Evolutionary conservation across 2,797 vertebrate species (phyloP), one percentile per base, ranked within the genome.

Genomic region (Platyrinchus mystaceus): DNA sequence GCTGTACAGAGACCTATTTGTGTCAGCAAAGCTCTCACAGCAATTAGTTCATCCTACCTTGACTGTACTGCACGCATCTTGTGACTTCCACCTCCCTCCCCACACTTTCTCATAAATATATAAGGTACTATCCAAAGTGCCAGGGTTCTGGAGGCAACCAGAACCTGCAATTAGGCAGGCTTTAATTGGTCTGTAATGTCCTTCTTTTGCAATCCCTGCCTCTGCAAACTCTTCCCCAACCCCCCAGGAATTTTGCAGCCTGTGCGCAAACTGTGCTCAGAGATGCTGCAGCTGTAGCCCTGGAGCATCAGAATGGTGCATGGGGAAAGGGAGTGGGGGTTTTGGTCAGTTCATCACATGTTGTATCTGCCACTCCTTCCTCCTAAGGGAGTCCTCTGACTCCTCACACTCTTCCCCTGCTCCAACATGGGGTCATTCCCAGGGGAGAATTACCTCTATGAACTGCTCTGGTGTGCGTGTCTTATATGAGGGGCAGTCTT

Each of bases 271-370:
- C 5, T 75, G 22, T 52, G 12, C 26, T 82, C 36, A 44, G 39
- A 84, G 14, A 6, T 36, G 7, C 7, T 62, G 32, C 22, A 80
- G n/a, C 17, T 77, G 24, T 63, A 74, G 55, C 10, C 24, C 41
- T 4, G 7, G 30, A 75, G 12, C 6, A 55, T 53, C 11, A 66
- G 39, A 39, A 30, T 24, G 18, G 27, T 30, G 15, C 14, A 37
- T 46, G 5, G 3, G 4, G 21, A 70, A 53, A 82, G 10, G 8
- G 17, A 43, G 18, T 30, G 20, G 12, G 4, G 2, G 3, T 6
- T 59, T 14, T 43, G 24, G 16, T 53, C 14, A 53, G 10, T 19
- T 76, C 16, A 53, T 22, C 19, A 28, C 0, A 0, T 3, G 6
- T 39, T 44, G 5, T 9, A 27, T 81, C 37, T 77, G 12, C 10